phyloP scores from a whole-genome alignment of 2,888 invertebrate species.

The Pimpla rufipes region DNA sequence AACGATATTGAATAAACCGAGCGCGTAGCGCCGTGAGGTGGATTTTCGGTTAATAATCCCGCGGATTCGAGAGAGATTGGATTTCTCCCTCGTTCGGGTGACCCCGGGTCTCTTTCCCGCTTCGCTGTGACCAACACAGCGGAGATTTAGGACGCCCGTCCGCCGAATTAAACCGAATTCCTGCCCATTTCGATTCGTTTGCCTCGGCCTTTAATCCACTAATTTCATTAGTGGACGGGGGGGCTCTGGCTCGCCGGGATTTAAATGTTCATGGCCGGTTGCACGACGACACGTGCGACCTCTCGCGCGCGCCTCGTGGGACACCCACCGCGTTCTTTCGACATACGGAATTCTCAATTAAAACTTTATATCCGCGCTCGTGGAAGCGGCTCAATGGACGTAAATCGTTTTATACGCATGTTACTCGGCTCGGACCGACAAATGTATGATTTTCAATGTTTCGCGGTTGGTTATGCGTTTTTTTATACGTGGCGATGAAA shows the following conservation, averaged over 20 bases:
- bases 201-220: conserved; percentile 60
- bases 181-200: conserved; percentile 61
- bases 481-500: not conserved
- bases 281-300: conserved; percentile 39
- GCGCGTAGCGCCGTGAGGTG: not conserved
- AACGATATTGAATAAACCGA: not conserved
- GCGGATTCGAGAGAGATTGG: conserved; percentile 38
- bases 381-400: not conserved
- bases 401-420: not conserved
- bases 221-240: conserved; percentile 60
- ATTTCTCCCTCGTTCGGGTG: conserved; percentile 19
- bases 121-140: conserved; percentile 17
- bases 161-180: conserved; percentile 57
- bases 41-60: conserved; percentile 23
- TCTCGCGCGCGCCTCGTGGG: conserved; percentile 8
- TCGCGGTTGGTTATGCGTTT: not conserved
- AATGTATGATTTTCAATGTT: conserved; percentile 19
- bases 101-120: conserved; percentile 3
- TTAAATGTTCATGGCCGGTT: conserved; percentile 55
- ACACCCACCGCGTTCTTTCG: conserved; percentile 11
- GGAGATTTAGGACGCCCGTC: conserved; percentile 36
- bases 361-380: conserved; percentile 16
- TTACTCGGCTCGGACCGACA: not conserved
- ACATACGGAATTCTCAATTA: conserved; percentile 30
- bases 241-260: conserved; percentile 39